phyloP scores from a whole-genome alignment of 2,888 invertebrate genomes.

The Notodonta ziczac region DNA sequence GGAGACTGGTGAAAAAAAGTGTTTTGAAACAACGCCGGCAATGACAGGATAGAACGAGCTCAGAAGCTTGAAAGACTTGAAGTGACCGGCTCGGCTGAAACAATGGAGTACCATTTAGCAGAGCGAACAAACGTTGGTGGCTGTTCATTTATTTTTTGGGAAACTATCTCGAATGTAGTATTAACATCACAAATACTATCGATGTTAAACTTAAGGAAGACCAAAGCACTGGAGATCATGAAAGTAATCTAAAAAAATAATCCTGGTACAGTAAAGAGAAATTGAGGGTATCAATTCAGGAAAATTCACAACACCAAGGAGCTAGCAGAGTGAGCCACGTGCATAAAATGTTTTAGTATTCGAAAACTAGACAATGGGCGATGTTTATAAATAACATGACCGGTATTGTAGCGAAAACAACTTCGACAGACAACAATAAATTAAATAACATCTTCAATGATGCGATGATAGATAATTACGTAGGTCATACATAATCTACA shows the following conservation, averaged over 20 bases:
- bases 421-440: background rate
- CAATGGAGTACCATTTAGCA: background rate
- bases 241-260: background rate
- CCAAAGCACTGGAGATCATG: background rate
- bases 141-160: too few species aligned
- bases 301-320: background rate
- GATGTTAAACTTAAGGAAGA: too few species aligned
- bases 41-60: slow-evolving; percentile 22
- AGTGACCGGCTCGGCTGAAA: background rate
- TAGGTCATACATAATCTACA: background rate
- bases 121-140: too few species aligned
- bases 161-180: too few species aligned
- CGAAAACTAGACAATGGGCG: slow-evolving; percentile 1
- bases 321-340: background rate
- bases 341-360: background rate
- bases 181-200: too few species aligned
- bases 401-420: background rate
- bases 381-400: slow-evolving; percentile 5
- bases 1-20: slow-evolving; percentile 35
- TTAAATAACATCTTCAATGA: background rate
- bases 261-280: background rate
- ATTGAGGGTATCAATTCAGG: too few species aligned
- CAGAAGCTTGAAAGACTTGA: background rate
- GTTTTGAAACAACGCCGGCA: slow-evolving; percentile 31
- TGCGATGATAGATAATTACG: background rate